A percentile compares a stretch with the other conserved stretches of the same genome.
These are phyloP conservation scores for Pseudomugil gertrudae DNA, from an alignment of 2,797 vertebrate genomes.

Conservation along the genomic window DNA sequence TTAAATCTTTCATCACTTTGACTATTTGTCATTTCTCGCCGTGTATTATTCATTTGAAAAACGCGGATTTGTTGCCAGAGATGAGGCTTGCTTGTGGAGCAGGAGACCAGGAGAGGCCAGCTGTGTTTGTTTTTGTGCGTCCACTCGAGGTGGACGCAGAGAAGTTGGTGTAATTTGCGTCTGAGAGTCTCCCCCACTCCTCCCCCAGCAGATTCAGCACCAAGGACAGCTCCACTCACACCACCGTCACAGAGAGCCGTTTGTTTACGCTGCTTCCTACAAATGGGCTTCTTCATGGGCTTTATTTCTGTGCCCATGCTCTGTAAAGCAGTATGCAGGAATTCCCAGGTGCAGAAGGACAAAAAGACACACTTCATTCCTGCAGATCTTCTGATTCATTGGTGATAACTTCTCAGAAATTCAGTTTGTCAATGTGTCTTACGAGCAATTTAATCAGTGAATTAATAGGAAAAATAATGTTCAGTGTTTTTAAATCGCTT, in stretches of 20 bases:
- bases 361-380: conserved; percentile 3
- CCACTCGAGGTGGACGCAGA: too few species aligned
- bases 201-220: conserved; percentile 53
- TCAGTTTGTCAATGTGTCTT: conserved; percentile 55
- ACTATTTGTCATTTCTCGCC: conserved; percentile 64
- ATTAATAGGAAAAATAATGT: conserved; percentile 48
- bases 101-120: conserved; percentile 31
- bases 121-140: conserved; percentile 54
- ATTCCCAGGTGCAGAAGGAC: too few species aligned
- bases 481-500: background rate
- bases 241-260: background rate
- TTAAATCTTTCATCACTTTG: conserved; percentile 69
- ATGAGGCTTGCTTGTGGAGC: conserved; percentile 14
- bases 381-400: conserved; percentile 14
- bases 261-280: background rate
- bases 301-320: background rate
- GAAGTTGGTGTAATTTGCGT: conserved; percentile 39
- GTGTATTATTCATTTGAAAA: conserved; percentile 69
- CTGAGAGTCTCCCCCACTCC: background rate
- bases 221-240: conserved; percentile 58
- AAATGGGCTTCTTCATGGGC: background rate
- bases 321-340: background rate
- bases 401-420: conserved; percentile 45
- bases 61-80: conserved; percentile 45
- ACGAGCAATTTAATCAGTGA: conserved; percentile 49